Base-by-base conservation (phyloP, 2,888 invertebrate species). In the Idaea dimidiata region DNA sequence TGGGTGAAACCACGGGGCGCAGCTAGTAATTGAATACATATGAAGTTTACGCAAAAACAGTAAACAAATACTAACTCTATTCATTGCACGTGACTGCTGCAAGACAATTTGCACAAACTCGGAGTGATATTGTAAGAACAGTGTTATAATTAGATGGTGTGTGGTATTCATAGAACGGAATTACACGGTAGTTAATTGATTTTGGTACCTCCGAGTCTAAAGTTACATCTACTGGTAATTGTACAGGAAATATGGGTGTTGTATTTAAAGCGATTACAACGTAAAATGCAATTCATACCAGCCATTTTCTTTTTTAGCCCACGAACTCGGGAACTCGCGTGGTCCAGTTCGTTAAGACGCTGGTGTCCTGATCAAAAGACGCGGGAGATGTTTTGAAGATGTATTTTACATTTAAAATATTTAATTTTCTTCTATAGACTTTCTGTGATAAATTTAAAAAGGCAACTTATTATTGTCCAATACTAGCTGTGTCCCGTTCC, bases 31-130 rank as follows among this genome's bases (percentile, higher is more conserved):
- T n/a, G n/a, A n/a, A n/a, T n/a, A n/a, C n/a, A n/a, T n/a, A n/a
- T n/a, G n/a, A n/a, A 24, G 24, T 24, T 5, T 5, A 24, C 24
- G 5, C 24, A 24, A 24, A 24, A 24, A 24, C 24, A 10, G 43
- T 43, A n/a, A n/a, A n/a, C n/a, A n/a, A n/a, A n/a, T n/a, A n/a
- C n/a, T n/a, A n/a, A 8, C 43, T 10, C 43, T 43, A 43, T 43
- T 43, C 43, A 43, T 43, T 43, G 43, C 43, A 14, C 43, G 43
- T 43, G 14, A 43, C 43, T 43, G 77, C 78, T 69, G 64, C 59
- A 68, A 68, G 66, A 75, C 70, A 72, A 68, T 70, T 72, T 66
- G 66, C 60, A 59, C 60, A 33, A 62, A 62, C 58, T 54, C 56
- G 58, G 17, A 54, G 57, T 62, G 57, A 31, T 60, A 54, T 58